phyloP scores from a whole-genome alignment of 2,888 invertebrate genomes.

The Ormia ochracea region DNA sequence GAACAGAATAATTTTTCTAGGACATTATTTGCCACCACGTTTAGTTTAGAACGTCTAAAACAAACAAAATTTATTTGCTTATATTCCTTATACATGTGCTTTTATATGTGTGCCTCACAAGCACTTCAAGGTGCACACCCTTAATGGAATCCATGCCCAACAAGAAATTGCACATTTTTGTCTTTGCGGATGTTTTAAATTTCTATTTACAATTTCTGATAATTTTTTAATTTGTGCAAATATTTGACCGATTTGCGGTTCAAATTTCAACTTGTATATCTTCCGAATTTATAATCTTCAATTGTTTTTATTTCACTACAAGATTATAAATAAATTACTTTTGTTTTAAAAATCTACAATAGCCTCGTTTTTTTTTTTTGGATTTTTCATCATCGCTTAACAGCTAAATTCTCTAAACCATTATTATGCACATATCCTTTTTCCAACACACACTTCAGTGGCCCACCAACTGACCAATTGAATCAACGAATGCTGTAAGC shows the following conservation, averaged over 20 bases:
- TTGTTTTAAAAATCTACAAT: not conserved
- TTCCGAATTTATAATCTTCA: too few relatives aligned
- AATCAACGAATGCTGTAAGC: not conserved
- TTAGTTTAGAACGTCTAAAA: slow-evolving; percentile 33
- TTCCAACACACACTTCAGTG: not conserved
- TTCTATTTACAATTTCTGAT: slow-evolving; percentile 67
- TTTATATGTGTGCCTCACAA: slow-evolving; percentile 29
- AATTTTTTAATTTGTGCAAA: slow-evolving; percentile 73
- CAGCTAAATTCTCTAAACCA: slow-evolving; percentile 15
- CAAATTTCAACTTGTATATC: slow-evolving; percentile 5
- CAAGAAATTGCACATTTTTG: not conserved
- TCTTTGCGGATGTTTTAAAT: slow-evolving; percentile 54
- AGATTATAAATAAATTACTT: slow-evolving; percentile 27
- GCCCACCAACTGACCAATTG: slow-evolving; percentile 40
- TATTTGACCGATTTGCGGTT: slow-evolving; percentile 52
- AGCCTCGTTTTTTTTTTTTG: not conserved
- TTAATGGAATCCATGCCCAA: not conserved
- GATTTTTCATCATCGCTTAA: slow-evolving; percentile 5
- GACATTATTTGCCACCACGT: slow-evolving; percentile 33
- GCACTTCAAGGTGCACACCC: not conserved
- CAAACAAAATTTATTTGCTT: slow-evolving; percentile 31
- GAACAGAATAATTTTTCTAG: not conserved
- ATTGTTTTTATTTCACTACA: too few relatives aligned
- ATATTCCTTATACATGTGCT: slow-evolving; percentile 45
- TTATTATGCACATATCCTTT: slow-evolving; percentile 6